Evolutionary conservation across 2,888 invertebrate species (phyloP), one percentile per base, ranked within the genome.

Genomic region (Rapana venosa): DNA sequence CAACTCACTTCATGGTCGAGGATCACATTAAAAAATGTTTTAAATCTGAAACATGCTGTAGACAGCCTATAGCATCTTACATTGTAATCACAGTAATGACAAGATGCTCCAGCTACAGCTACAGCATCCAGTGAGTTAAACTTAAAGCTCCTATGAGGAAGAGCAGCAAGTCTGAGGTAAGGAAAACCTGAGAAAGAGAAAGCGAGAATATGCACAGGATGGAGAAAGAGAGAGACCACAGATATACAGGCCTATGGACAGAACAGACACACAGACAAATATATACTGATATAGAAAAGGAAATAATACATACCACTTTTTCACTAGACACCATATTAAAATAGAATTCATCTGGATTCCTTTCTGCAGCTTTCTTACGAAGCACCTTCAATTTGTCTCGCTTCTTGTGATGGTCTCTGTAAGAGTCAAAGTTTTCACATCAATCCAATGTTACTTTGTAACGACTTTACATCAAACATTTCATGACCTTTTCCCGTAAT

Each of bases 291-390:
- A 87, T n/a, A 26, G 74, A 8, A 74, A 32, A 22, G 22, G n/a
- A 87, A 4, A 32, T 56, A 5, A 26, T 20, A 90, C 92, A 90
- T 92, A 94, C 94, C 93, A 93, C 92, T 92, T 94, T 95, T 85
- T 93, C 92, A 70, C 94, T 94, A 81, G 93, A 94, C n/a, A 94
- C 94, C 94, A 95, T 95, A 81, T 94, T 95, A 96, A 98, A 98
- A 96, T 99, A 98, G 96, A 99, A 99, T 96, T 99, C 99, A 97
- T 99, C 99, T 0, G 99, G 99, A 97, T 99, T 99, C 96, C 98
- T 98, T 95, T 99, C 98, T 36, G 98, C 96, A 0, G 98, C 99
- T 91, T 98, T 97, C 95, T 98, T 98, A 90, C 97, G 97, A 89
- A 99, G 96, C 58, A 98, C 96, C 95, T 98, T 98, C 1, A 99